Percentiles rank a stretch among this genome's conserved stretches.
These are phyloP conservation scores for Caenorhabditis remanei DNA, from an alignment of 1,140 invertebrate genomes.

Conservation along the genomic window DNA sequence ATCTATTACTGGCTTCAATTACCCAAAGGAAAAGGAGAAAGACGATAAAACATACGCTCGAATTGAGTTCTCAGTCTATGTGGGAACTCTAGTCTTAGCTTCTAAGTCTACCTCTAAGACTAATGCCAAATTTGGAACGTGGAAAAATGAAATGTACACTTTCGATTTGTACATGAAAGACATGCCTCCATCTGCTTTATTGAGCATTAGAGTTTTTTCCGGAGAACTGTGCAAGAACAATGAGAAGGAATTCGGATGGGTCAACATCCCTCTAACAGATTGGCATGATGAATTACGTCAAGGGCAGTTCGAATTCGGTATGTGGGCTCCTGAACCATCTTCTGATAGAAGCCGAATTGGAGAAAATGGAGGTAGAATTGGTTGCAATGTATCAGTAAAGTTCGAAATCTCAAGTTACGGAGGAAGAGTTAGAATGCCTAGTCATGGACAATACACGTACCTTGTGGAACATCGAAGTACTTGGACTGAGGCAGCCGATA, in stretches of 20 bases:
- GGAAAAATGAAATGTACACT: conserved; percentile 65
- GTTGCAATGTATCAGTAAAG: background rate
- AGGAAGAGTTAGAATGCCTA: conserved; percentile 35
- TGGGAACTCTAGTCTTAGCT: conserved; percentile 16
- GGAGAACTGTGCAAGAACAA: conserved; percentile 5
- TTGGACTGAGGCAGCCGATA: conserved; percentile 7
- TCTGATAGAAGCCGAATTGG: conserved; percentile 16
- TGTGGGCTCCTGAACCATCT: conserved; percentile 10
- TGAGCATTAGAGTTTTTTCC: conserved; percentile 59
- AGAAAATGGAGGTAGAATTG: conserved; percentile 34
- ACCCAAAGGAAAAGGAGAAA: no score
- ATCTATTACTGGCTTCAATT: conserved; percentile 15
- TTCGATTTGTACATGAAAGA: conserved; percentile 74
- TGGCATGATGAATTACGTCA: conserved; percentile 47
- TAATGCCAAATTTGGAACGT: background rate
- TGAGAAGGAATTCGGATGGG: conserved; percentile 42
- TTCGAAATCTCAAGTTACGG: conserved; percentile 35
- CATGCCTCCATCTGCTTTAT: conserved; percentile 66
- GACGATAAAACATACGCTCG: conserved; percentile 59
- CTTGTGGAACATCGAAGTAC: conserved; percentile 6
- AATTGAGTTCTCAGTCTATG: conserved; percentile 67
- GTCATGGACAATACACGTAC: conserved; percentile 24
- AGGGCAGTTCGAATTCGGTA: conserved; percentile 21
- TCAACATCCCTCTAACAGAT: conserved; percentile 28
- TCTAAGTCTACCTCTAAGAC: background rate